Conservation (phyloP, 2,113 vertebrate genomes). For the Lanius ludovicianus region DNA sequence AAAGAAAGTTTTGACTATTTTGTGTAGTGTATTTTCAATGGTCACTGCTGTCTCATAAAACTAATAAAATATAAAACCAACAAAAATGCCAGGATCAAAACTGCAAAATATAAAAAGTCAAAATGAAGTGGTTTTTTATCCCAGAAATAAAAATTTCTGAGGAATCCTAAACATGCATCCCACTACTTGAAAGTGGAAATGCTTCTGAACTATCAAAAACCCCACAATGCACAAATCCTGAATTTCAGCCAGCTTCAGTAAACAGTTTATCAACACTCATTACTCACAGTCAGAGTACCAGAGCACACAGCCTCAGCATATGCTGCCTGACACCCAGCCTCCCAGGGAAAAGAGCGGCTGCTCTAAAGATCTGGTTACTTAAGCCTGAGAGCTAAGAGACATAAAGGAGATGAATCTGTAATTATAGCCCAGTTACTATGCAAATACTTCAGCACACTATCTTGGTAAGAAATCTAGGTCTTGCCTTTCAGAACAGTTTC, state of each 20-base stretch:
- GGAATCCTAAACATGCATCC: neutral
- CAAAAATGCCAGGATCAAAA: neutral
- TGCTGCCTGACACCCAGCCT: slow-evolving; percentile 35
- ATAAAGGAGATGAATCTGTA: slow-evolving; percentile 60
- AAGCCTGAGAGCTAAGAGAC: slow-evolving; percentile 28
- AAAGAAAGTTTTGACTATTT: neutral
- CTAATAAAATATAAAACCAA: neutral
- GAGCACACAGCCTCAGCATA: slow-evolving; percentile 36
- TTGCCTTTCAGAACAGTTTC: slow-evolving; percentile 43
- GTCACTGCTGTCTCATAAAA: neutral
- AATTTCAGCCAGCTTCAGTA: slow-evolving; percentile 44
- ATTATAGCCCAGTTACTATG: slow-evolving; percentile 50
- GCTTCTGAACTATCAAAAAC: neutral
- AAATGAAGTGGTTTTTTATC: neutral
- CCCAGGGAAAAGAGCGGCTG: neutral
- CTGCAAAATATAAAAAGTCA: neutral
- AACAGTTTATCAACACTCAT: slow-evolving; percentile 58
- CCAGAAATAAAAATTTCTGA: neutral
- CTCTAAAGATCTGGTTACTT: slow-evolving; percentile 24
- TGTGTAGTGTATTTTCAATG: neutral
- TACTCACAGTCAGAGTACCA: slow-evolving; percentile 44
- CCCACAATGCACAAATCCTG: neutral
- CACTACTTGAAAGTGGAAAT: neutral
- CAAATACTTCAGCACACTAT: slow-evolving; percentile 33
- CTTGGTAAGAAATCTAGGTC: slow-evolving; percentile 52